phyloP scores from a whole-genome alignment of 1,140 invertebrate species.

The Tribolium madens region DNA sequence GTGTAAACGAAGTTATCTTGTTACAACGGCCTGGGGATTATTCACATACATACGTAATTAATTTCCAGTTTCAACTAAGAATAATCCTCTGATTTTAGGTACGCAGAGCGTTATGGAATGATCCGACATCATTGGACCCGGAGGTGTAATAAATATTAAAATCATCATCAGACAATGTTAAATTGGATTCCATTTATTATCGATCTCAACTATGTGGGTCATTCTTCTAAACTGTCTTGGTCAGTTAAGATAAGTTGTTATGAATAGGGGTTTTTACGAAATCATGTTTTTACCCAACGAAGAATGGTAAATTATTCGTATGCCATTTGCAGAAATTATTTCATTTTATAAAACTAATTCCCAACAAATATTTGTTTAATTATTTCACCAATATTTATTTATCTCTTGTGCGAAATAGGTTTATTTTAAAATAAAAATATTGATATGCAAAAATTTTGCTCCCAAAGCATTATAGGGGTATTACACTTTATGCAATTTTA shows the following conservation, averaged over 20 bases:
- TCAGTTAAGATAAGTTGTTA: constrained; percentile 19
- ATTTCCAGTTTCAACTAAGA: constrained; percentile 36
- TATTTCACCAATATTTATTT: no score
- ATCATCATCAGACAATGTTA: constrained; percentile 33
- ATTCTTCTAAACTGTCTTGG: constrained; percentile 2
- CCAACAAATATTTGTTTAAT: background rate
- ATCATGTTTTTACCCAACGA: background rate
- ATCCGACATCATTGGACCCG: background rate
- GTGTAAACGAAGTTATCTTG: constrained; percentile 37
- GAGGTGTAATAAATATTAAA: constrained; percentile 30
- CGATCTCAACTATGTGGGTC: constrained; percentile 28
- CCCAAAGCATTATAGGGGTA: background rate
- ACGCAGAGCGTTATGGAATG: constrained; percentile 22
- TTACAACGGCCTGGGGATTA: constrained; percentile 31
- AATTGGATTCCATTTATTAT: constrained; percentile 26
- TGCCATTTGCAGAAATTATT: no score
- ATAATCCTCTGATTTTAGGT: constrained; percentile 38
- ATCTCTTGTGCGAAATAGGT: no score
- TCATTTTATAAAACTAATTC: background rate
- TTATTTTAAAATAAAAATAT: no score
- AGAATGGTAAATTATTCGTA: no score
- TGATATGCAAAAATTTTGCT: background rate
- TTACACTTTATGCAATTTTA: background rate
- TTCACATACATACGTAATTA: constrained; percentile 39
- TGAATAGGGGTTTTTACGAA: constrained; percentile 1